Base-by-base conservation (phyloP, 1,140 invertebrate species). In the Papilio machaon region DNA sequence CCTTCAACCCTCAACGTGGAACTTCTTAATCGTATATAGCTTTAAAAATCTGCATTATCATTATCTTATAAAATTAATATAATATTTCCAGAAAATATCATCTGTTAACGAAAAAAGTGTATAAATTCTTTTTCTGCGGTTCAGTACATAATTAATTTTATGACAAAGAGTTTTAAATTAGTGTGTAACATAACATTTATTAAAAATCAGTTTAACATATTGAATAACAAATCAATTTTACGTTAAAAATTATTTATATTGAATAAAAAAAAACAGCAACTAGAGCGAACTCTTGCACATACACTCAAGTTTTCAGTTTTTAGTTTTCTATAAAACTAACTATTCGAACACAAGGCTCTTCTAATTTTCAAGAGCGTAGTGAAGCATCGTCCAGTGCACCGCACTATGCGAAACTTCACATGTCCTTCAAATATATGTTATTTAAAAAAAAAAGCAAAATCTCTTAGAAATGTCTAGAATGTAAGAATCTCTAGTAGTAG, bases 291-390 rank as follows among this genome's bases (percentile, higher is more conserved):
- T 5, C 58, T 60, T 35, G 15, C 64, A 70, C 64, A 35, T 35
- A 38, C 60, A 67, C 30, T 70, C 13, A 70, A 70, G 64, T 70
- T 70, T 70, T 35, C 64, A 70, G 64, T 70, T 70, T 70, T 70
- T 70, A 70, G 64, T 70, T 70, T 70, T 70, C 23, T 70, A 70
- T 70, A 70, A 70, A 70, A 70, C 64, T 70, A 70, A 70, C 64
- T 70, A 70, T 30, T 70, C 64, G 64, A 30, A 70, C 64, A 70
- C 30, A 70, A 70, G 64, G 11, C 64, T 70, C 30, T 64, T 70
- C 11, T 35, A 70, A 70, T 70, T 70, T 70, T 70, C 30, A 30
- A 70, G 30, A 70, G 64, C 64, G 30, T 2, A 70, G 64, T 70
- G 64, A 70, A 70, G 64, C 64, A 70, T 70, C 64, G 64, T 70